Percentiles rank a stretch among this genome's conserved stretches.
Evolutionary conservation across 1,140 invertebrate genomes (phyloP).

Genomic region (Calliopsis andreniformis): DNA sequence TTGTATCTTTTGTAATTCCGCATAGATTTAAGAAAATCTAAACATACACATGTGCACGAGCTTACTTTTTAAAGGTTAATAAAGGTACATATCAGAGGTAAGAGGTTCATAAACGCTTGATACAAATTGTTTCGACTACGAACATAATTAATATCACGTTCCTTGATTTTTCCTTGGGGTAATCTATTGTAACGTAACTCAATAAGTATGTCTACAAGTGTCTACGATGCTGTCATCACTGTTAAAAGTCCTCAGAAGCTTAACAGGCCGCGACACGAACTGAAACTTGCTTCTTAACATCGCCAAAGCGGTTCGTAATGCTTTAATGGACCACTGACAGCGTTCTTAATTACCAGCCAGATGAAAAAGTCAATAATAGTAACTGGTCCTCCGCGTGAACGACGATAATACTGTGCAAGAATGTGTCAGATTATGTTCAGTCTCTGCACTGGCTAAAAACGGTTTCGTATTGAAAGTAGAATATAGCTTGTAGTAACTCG

Average conservation of each 20-base stretch:
- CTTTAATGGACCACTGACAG: constrained; percentile 49
- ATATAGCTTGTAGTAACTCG: too few species aligned
- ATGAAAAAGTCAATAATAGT: constrained; percentile 51
- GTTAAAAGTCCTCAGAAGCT: constrained; percentile 28
- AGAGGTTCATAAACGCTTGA: too few species aligned
- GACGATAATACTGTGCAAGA: neutral
- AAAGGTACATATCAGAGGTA: too few species aligned
- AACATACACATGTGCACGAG: too few species aligned
- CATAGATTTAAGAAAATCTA: too few species aligned
- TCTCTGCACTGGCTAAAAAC: too few species aligned
- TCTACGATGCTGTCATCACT: constrained; percentile 7
- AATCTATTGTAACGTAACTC: neutral
- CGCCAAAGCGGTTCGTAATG: constrained; percentile 37
- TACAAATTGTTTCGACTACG: too few species aligned
- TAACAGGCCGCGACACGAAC: constrained; percentile 2
- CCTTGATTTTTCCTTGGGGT: neutral
- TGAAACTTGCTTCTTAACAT: constrained; percentile 29
- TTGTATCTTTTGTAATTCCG: too few species aligned
- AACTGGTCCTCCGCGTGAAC: constrained; percentile 2
- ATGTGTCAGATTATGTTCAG: neutral
- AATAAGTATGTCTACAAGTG: neutral
- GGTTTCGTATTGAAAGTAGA: too few species aligned
- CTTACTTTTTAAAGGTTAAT: too few species aligned
- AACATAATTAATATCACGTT: too few species aligned
- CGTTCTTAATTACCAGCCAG: constrained; percentile 35